Evolutionary conservation across 2,113 vertebrate species (phyloP).

Genomic region (Anoura caudifer): DNA sequence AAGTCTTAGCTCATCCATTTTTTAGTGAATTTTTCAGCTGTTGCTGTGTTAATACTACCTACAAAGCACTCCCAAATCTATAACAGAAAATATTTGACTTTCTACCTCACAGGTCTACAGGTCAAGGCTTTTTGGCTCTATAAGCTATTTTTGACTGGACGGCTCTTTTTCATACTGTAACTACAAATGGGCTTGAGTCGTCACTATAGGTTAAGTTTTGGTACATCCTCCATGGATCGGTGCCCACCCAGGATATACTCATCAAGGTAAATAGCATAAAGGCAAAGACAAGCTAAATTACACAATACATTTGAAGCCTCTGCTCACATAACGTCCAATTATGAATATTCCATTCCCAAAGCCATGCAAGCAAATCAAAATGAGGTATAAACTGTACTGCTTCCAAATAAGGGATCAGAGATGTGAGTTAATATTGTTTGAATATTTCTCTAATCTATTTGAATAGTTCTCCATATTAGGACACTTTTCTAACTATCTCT

Average conservation of each 20-base stretch:
- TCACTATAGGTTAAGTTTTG: background rate
- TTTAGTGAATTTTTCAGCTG: background rate
- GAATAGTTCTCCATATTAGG: background rate
- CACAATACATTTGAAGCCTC: background rate
- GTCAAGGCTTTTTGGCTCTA: background rate
- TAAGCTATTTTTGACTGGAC: background rate
- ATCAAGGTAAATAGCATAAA: background rate
- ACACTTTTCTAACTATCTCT: background rate
- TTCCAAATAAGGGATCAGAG: background rate
- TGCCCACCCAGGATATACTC: background rate
- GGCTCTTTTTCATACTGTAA: background rate
- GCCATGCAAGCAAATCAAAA: background rate
- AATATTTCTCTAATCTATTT: background rate
- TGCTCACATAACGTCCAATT: background rate
- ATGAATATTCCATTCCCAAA: background rate
- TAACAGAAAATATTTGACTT: background rate
- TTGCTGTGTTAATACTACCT: background rate
- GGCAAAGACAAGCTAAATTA: background rate
- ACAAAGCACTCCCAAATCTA: background rate
- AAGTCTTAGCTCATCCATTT: background rate
- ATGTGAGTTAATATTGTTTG: background rate
- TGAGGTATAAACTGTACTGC: background rate
- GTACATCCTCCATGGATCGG: background rate
- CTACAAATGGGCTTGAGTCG: background rate
- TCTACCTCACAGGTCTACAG: background rate